These are phyloP conservation scores for Mamestra configurata DNA, from an alignment of 1,140 invertebrate genomes.

Conservation along the genomic window DNA sequence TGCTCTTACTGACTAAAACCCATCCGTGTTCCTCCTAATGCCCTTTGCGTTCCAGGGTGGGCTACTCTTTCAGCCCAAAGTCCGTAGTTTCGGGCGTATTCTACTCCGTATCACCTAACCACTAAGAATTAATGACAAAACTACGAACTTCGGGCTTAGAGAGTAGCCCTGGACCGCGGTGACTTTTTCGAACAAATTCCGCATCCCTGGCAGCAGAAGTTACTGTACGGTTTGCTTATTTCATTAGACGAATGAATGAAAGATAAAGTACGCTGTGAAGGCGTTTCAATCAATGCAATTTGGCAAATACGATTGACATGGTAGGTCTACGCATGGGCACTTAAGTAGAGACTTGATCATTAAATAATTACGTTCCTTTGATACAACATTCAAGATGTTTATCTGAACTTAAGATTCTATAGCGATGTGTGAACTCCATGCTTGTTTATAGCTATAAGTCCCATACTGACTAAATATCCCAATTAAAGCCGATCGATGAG, in stretches of 20 bases:
- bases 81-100: no score
- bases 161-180: no score
- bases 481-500: neutral
- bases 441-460: neutral
- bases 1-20: no score
- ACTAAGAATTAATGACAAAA: no score
- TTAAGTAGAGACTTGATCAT: neutral
- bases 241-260: neutral
- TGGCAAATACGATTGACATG: neutral
- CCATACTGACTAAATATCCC: neutral
- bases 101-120: no score
- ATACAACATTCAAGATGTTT: conserved; percentile 4
- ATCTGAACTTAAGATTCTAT: neutral
- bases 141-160: no score
- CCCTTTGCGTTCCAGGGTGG: no score
- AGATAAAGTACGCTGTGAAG: neutral
- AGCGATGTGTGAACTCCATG: neutral
- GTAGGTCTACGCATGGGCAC: neutral
- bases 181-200: no score
- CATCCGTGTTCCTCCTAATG: no score
- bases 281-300: neutral
- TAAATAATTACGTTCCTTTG: neutral
- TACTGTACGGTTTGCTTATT: no score
- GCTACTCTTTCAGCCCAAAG: no score
- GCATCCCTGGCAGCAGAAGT: no score